phyloP scores from a whole-genome alignment of 2,113 vertebrate genomes.

The Empidonax traillii region DNA sequence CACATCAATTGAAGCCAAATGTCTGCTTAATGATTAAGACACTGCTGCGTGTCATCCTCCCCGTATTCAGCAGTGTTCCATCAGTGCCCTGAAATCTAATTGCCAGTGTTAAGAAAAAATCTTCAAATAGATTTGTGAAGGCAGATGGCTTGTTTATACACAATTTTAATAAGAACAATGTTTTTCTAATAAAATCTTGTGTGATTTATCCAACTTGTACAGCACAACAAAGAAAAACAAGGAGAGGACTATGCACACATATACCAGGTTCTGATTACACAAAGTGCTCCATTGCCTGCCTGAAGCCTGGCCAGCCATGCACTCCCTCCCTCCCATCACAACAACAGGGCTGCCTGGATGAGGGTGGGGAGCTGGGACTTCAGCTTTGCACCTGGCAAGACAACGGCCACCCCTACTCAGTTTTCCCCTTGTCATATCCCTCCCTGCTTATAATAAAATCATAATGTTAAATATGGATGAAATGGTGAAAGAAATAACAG shows the following conservation, averaged over 20 bases:
- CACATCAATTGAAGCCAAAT: slow-evolving; percentile 46
- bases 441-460: background rate
- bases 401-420: fast-evolving
- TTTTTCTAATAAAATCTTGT: slow-evolving; percentile 32
- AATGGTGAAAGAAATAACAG: background rate
- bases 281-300: background rate
- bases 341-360: background rate
- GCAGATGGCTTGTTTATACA: slow-evolving; percentile 29
- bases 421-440: background rate
- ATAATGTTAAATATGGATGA: background rate
- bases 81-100: slow-evolving; percentile 13
- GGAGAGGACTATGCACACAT: background rate
- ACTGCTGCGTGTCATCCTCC: background rate
- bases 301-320: background rate
- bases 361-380: background rate
- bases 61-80: background rate
- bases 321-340: background rate
- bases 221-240: slow-evolving; percentile 15
- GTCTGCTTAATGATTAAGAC: slow-evolving; percentile 7
- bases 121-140: slow-evolving; percentile 18
- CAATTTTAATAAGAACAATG: slow-evolving; percentile 4
- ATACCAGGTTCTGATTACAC: background rate
- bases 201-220: slow-evolving; percentile 25
- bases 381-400: background rate
- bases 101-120: background rate